phyloP scores from a whole-genome alignment of 2,113 vertebrate genomes.

The Phycodurus eques region DNA sequence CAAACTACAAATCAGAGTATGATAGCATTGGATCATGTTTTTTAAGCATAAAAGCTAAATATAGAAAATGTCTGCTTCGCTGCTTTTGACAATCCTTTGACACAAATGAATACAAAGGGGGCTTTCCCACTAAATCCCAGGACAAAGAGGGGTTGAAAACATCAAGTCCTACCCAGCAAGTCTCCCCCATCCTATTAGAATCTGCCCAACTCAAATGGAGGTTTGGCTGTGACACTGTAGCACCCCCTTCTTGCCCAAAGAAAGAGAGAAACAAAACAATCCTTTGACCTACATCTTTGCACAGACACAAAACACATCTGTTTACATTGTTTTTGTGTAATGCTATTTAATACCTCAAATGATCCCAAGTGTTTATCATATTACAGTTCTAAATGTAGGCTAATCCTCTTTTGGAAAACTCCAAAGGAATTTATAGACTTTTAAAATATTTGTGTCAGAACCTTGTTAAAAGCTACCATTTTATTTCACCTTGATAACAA shows the following conservation, averaged over 20 bases:
- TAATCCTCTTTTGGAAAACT: slow-evolving; percentile 59
- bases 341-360: slow-evolving; percentile 28
- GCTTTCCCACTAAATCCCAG: slow-evolving; percentile 35
- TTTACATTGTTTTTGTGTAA: slow-evolving; percentile 47
- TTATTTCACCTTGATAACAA: slow-evolving; percentile 30
- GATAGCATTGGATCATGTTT: slow-evolving; percentile 28
- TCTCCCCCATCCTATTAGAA: slow-evolving; percentile 39
- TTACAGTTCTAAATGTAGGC: slow-evolving; percentile 46
- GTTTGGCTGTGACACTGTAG: slow-evolving; percentile 4
- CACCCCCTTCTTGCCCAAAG: slow-evolving; percentile 21
- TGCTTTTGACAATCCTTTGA: slow-evolving; percentile 10
- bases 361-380: slow-evolving; percentile 33
- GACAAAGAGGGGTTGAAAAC: slow-evolving; percentile 51
- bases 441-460: slow-evolving; percentile 47
- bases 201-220: slow-evolving; percentile 31
- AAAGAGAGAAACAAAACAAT: slow-evolving; percentile 24
- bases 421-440: slow-evolving; percentile 60
- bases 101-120: slow-evolving; percentile 53
- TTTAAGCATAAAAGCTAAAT: slow-evolving; percentile 11
- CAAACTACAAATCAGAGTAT: slow-evolving; percentile 9
- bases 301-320: slow-evolving; percentile 19
- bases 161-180: slow-evolving; percentile 34
- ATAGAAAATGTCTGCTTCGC: slow-evolving; percentile 17
- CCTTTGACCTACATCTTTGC: slow-evolving; percentile 54
- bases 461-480: slow-evolving; percentile 42